Conservation (phyloP, 2,888 invertebrate genomes). For the Drosophila mercatorum region DNA sequence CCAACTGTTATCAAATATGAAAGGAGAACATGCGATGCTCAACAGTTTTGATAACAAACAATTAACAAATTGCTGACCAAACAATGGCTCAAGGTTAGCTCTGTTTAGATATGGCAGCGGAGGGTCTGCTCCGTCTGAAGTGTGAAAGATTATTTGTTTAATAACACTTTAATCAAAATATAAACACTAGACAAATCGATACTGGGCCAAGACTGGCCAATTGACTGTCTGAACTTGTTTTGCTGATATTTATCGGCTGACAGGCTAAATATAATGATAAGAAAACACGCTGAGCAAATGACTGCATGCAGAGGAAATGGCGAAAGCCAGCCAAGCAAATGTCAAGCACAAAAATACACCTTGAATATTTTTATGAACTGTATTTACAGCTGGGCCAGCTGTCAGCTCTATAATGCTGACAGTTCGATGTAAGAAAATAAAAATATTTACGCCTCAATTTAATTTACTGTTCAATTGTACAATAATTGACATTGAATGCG, state of each 20-base stretch:
- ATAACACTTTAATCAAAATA: neutral
- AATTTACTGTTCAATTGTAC: conserved; percentile 46
- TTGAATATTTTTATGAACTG: conserved; percentile 19
- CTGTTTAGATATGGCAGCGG: conserved; percentile 1
- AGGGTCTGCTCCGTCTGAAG: neutral
- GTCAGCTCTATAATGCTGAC: conserved; percentile 34
- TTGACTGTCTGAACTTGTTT: conserved; percentile 15
- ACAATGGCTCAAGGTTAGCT: conserved; percentile 34
- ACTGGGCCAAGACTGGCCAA: neutral
- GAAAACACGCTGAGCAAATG: conserved; percentile 20
- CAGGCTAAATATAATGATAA: conserved; percentile 39
- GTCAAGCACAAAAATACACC: conserved; percentile 1
- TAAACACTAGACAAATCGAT: neutral
- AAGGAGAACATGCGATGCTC: conserved; percentile 17
- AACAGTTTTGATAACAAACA: conserved; percentile 47
- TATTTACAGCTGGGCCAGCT: conserved; percentile 33
- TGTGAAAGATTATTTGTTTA: conserved; percentile 1
- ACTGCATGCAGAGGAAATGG: neutral
- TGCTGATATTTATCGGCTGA: conserved; percentile 7
- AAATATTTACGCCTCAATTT: conserved; percentile 63
- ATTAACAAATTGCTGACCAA: conserved; percentile 33
- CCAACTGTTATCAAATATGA: conserved; percentile 25
- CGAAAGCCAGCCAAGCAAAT: conserved; percentile 19
- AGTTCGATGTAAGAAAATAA: conserved; percentile 44
- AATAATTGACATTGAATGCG: conserved; percentile 51